Base-by-base conservation (phyloP, 2,888 invertebrate genomes). In the Gerosis bhagava region DNA sequence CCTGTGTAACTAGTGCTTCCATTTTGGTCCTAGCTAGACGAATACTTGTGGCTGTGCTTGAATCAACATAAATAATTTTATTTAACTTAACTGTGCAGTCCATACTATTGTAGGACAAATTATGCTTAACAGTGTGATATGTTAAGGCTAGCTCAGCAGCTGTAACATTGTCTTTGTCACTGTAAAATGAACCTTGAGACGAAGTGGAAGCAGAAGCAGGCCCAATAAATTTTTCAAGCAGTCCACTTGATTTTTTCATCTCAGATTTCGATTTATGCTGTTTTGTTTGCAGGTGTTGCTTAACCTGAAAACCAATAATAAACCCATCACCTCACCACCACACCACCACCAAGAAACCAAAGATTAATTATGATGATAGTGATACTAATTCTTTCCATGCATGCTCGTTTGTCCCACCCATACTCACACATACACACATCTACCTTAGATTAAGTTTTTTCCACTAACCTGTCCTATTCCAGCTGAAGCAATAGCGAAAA, bases 121-220 rank as follows among this genome's bases (percentile, higher is more conserved):
- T 62, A 50, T 67, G 63, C 44, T 66, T 65, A 5, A 67, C 61
- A 42, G 59, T 58, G 46, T 65, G 63, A 39, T 46, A 65, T 51
- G 61, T 57, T 46, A 61, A 17, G 1, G 64, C 52, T 49, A 60
- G 40, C 47, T 66, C 57, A 40, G 48, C 37, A 13, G 57, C 56
- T 26, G 41, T 26, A 32, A 53, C 21, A 40, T 43, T 49, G n/a
- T 51, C 35, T 45, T 39, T 35, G 19, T 44, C 28, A 12, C 46
- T 15, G 25, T 10, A 26, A n/a, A n/a, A n/a, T n/a, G n/a, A n/a
- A n/a, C n/a, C n/a, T 26, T 5, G 11, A 26, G 26, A 26, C 12
- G 24, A 34, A 49, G 51, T 10, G 29, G 54, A 40, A 39, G 49
- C 31, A 31, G 31, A 31, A 31, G 16, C 2, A 25, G 10, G 5